These are phyloP conservation scores for Caenorhabditis angaria DNA, from an alignment of 2,888 invertebrate genomes.

Conservation along the genomic window DNA sequence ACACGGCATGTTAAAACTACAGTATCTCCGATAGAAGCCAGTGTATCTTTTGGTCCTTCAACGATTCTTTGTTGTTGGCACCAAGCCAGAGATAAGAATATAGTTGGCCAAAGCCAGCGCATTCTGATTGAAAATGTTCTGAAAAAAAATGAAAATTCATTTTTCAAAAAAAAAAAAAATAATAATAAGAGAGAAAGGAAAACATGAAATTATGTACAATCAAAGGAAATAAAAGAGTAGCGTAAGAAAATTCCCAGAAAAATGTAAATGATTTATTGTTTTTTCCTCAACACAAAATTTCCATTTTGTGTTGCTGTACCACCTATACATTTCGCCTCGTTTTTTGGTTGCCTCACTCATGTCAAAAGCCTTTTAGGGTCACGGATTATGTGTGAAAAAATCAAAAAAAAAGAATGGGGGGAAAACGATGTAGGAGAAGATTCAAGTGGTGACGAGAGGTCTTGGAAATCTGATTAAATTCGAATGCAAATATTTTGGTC, in stretches of 20 bases:
- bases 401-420: not conserved
- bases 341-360: too few species aligned
- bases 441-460: not conserved
- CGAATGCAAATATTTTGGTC: conserved; percentile 2
- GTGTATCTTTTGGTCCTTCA: conserved; percentile 57
- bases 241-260: not conserved
- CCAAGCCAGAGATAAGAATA: conserved; percentile 28
- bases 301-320: not conserved
- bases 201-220: not conserved
- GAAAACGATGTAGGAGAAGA: not conserved
- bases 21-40: conserved; percentile 56
- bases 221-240: not conserved
- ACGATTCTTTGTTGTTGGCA: conserved; percentile 52
- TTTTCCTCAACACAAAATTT: not conserved
- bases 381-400: not conserved
- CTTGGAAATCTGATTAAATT: conserved; percentile 2
- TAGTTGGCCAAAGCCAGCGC: conserved; percentile 39
- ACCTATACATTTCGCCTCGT: too few species aligned
- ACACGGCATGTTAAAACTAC: conserved; percentile 63
- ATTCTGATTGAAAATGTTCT: conserved; percentile 8
- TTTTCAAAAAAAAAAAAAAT: not conserved
- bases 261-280: conserved; percentile 3
- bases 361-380: not conserved
- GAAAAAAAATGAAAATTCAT: not conserved
- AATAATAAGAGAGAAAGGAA: not conserved